Evolutionary conservation across 2,888 invertebrate genomes (phyloP), one percentile per base, ranked within the genome.

Genomic region (Papilio demoleus): DNA sequence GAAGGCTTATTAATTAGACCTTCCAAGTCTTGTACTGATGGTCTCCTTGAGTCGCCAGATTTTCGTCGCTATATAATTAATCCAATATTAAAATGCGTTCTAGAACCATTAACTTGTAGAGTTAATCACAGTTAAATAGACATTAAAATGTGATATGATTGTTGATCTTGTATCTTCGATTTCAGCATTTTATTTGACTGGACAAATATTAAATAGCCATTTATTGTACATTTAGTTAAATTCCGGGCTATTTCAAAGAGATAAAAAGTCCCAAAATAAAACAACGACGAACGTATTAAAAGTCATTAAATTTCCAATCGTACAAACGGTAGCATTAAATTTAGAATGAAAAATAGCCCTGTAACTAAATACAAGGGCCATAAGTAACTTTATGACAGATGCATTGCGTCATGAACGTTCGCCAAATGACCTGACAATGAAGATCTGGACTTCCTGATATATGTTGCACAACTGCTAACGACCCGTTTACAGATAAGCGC

Each of bases 1-100:
- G 97, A 97, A 56, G 97, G 96, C 86, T 97, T 97, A 86, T 98
- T 97, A 87, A 98, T 96, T 77, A 95, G 94, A 85, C 97, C 97
- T 90, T 97, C 97, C 81, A 98, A 93, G 86, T 98, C 98, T 81
- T 97, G 96, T 79, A 98, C 94, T 83, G 98, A 98, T 68, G 97
- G 97, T 79, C 98, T 94, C 81, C 98, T 95, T 75, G 97, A 95
- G 92, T 98, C 98, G 77, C 97, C 94, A 79, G 98, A 98, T 81
- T 98, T 97, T 85, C 98, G 95, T 86, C 98, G 95, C 92, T 92
- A 88, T 70, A 88, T 81, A 75, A 84, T 79, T 74, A 82, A 74
- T 59, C 68, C 12, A 67, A 70, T 71, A 73, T 85, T 70, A 85
- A 62, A 65, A 65, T 45, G 62, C n/a, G 45, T 60, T 12, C 68